Evolutionary conservation across 2,113 vertebrate species (phyloP).

Genomic region (Merops nubicus): DNA sequence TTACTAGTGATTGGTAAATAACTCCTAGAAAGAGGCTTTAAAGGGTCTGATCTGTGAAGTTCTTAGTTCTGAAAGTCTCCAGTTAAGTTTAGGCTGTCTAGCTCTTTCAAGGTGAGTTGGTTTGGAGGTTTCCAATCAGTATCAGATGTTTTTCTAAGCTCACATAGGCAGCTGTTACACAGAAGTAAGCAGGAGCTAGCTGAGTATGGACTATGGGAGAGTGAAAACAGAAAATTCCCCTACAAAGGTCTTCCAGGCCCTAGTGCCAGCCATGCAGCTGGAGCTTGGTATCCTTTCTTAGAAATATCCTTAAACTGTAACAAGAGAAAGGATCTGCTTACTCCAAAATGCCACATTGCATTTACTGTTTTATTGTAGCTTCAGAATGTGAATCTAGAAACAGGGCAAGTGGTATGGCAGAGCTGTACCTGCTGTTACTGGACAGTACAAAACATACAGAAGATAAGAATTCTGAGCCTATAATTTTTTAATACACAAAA

Average conservation of each 20-base stretch:
- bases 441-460: neutral
- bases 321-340: neutral
- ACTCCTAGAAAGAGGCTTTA: neutral
- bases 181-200: neutral
- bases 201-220: neutral
- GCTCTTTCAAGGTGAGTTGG: neutral
- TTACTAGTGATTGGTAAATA: constrained; percentile 19
- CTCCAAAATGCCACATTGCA: accelerated
- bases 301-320: neutral
- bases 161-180: accelerated
- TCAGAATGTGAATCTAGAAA: neutral
- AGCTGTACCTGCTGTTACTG: neutral
- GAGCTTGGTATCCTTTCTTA: neutral
- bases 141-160: neutral
- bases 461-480: neutral
- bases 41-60: neutral
- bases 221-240: neutral
- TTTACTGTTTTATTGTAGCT: neutral
- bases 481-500: neutral
- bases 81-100: neutral
- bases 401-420: neutral
- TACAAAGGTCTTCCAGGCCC: neutral
- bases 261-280: neutral
- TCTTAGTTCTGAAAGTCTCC: neutral
- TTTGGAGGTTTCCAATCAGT: neutral